Evolutionary conservation across 2,888 invertebrate genomes (phyloP), one percentile per base, ranked within the genome.

Genomic region (Rhimphoctona megacephalus): DNA sequence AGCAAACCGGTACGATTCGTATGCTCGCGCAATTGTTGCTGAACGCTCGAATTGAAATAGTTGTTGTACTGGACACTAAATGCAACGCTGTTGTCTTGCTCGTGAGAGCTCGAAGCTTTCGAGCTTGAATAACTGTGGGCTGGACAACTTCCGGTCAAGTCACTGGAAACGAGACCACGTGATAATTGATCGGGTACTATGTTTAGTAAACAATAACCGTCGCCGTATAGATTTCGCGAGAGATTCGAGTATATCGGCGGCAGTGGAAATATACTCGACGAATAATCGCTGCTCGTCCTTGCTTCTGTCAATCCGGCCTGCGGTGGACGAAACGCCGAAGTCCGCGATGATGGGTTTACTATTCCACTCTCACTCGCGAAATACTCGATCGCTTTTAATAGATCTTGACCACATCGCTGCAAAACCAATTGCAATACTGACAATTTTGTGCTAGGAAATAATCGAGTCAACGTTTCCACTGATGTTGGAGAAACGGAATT

Each of bases 371-470:
- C 92, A 80, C 86, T 92, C 25, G 93, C 92, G 92, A 98, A 98
- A 92, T 98, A 98, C 93, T 98, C 98, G 79, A 98, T 98, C 9
- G 98, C 98, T 90, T 97, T 97, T 19, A 98, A 95, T 72, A 99
- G 95, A 93, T 99, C 99, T 89, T 98, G 98, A 92, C 98, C 98
- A 94, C 99, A 99, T 52, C 98, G 96, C 89, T 98, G 97, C 67
- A 99, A 95, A n/a, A 99, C 98, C 89, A 99, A 95, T 93, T 99
- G 98, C 76, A 99, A 95, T 1, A 99, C 98, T 0, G 98, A 96
- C 1, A 97, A 95, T 93, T 98, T 98, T 91, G 98, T 97, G 91
- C 97, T 98, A 0, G 99, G 99, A 93, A 99, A 99, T 52, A 99
- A 95, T 89, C 98, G 97, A 17, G 97, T 96, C 64, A 99, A 95